phyloP scores from a whole-genome alignment of 2,797 vertebrate species.

The Dendrocincla tyrannina region DNA sequence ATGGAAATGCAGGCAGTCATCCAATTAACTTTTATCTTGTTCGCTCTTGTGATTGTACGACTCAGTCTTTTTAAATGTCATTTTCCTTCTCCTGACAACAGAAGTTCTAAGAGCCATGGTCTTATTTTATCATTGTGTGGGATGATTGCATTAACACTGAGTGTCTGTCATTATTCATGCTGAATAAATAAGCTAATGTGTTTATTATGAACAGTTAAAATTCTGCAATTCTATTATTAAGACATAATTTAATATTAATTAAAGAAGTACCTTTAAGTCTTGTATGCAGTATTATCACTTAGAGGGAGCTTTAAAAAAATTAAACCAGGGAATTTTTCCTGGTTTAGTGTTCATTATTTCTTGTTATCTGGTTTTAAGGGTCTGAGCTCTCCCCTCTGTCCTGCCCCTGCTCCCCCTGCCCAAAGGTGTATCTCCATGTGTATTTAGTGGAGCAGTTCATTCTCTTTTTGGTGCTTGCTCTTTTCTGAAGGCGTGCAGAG shows the following conservation, averaged over 20 bases:
- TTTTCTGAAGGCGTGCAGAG: not conserved
- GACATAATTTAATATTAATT: constrained; percentile 38
- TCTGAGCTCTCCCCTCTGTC: not conserved
- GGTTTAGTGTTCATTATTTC: not conserved
- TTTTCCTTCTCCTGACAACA: not conserved
- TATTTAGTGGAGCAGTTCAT: not conserved
- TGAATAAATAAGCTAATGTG: constrained; percentile 54
- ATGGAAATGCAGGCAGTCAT: not conserved
- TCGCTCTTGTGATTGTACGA: not conserved
- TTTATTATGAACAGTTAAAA: not conserved
- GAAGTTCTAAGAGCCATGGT: not conserved
- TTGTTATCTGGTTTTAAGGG: not conserved
- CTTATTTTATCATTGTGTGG: not conserved
- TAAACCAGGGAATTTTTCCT: not conserved
- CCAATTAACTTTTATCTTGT: constrained; percentile 1
- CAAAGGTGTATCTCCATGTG: not conserved
- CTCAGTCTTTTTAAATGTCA: not conserved
- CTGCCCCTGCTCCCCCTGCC: not conserved
- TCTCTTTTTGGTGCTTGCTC: not conserved
- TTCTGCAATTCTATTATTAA: constrained; percentile 5
- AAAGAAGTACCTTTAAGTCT: not conserved
- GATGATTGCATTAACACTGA: not conserved
- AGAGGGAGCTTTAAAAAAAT: not conserved
- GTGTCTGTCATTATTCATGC: not conserved
- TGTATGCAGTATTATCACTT: not conserved